Evolutionary conservation across 2,888 invertebrate genomes (phyloP).

Genomic region (Cremastobaeus sp.): DNA sequence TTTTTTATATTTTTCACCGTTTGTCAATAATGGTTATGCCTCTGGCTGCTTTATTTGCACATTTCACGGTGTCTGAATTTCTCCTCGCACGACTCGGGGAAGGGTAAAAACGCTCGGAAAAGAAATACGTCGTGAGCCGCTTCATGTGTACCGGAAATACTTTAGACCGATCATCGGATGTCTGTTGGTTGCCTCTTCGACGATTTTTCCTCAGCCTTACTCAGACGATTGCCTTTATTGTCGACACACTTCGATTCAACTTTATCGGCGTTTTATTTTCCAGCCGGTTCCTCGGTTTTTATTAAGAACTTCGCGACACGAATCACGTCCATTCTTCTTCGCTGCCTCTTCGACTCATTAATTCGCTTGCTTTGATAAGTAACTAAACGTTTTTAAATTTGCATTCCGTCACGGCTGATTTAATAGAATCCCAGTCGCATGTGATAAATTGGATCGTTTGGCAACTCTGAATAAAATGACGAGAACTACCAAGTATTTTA

Average conservation of each 20-base stretch:
- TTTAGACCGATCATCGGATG: conserved; percentile 69
- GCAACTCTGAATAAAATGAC: too few relatives aligned
- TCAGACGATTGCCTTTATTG: conserved; percentile 62
- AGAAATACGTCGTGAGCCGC: conserved; percentile 50
- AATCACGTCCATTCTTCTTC: conserved; percentile 1
- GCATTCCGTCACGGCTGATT: too few relatives aligned
- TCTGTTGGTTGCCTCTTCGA: conserved; percentile 62
- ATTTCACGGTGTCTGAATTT: conserved; percentile 63
- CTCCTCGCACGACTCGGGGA: conserved; percentile 27
- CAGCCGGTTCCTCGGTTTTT: conserved; percentile 26
- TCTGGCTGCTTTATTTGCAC: conserved; percentile 61
- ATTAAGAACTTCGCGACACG: conserved; percentile 27
- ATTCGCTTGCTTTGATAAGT: too few relatives aligned
- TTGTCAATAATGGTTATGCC: conserved; percentile 58
- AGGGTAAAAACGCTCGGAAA: conserved; percentile 48
- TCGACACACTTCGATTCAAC: conserved; percentile 51
- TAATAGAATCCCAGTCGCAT: too few relatives aligned
- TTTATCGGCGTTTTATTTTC: conserved; percentile 47
- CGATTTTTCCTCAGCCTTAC: conserved; percentile 58
- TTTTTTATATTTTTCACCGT: conserved; percentile 46
- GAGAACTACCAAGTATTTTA: too few relatives aligned
- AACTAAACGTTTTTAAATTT: not conserved
- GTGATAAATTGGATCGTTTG: too few relatives aligned
- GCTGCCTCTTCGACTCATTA: not conserved
- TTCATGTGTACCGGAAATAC: conserved; percentile 66